A percentile compares a stretch with the other conserved stretches of the same genome.
These are phyloP conservation scores for Mustela nigripes DNA, from an alignment of 2,113 vertebrate species.

Conservation along the genomic window DNA sequence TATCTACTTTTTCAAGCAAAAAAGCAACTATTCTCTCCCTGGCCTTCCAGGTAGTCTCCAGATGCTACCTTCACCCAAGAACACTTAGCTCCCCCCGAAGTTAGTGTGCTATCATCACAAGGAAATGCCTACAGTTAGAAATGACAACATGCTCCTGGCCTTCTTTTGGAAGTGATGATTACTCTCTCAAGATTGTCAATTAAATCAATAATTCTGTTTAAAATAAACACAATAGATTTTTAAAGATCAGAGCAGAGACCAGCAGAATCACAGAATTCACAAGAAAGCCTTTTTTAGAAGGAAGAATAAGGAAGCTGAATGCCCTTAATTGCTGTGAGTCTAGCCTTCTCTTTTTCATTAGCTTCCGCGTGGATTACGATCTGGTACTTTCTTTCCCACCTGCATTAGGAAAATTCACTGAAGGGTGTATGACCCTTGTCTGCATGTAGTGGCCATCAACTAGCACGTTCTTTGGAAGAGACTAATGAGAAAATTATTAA, in stretches of 20 bases:
- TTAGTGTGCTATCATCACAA: neutral
- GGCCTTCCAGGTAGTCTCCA: neutral
- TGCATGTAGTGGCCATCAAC: neutral
- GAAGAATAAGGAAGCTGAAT: neutral
- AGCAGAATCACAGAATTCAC: neutral
- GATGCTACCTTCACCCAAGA: neutral
- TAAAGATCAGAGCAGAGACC: slow-evolving; percentile 39
- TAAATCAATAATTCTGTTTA: neutral
- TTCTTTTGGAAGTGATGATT: slow-evolving; percentile 24
- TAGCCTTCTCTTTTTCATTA: neutral
- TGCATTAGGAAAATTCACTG: slow-evolving; percentile 52
- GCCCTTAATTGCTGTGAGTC: neutral
- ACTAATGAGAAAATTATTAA: slow-evolving; percentile 72
- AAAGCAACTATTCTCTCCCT: neutral
- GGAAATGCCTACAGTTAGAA: neutral
- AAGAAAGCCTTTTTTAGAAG: neutral
- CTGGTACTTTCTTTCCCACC: neutral
- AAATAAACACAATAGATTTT: slow-evolving; percentile 34
- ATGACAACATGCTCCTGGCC: neutral
- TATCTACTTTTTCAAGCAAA: slow-evolving; percentile 20
- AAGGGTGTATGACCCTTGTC: slow-evolving; percentile 14
- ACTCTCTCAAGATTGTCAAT: slow-evolving; percentile 9
- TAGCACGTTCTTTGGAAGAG: neutral
- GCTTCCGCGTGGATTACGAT: neutral
- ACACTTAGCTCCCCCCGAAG: neutral